These are phyloP conservation scores for Collichthys lucidus DNA, from an alignment of 2,113 vertebrate species.

Conservation along the genomic window DNA sequence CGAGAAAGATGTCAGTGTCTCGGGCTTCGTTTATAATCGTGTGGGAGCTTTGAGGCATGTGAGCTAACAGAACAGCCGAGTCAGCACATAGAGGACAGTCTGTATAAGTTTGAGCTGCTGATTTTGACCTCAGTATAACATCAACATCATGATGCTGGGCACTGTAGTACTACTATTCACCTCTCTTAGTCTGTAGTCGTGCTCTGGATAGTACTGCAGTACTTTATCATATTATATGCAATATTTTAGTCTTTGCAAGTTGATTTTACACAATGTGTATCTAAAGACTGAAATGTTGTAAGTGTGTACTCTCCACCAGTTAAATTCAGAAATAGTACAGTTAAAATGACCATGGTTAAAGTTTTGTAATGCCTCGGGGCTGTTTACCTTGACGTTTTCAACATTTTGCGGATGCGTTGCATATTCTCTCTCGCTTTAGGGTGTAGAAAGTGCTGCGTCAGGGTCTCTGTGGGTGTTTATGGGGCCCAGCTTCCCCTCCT, in stretches of 20 bases:
- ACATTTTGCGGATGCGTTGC: slow-evolving; percentile 8
- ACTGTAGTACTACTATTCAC: neutral
- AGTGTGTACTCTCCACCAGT: neutral
- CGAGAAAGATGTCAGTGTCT: neutral
- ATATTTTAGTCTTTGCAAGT: neutral
- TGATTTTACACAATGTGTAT: neutral
- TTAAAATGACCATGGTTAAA: neutral
- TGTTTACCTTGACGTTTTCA: slow-evolving; percentile 1
- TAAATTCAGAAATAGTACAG: too few species aligned
- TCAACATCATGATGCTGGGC: neutral
- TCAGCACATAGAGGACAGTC: neutral
- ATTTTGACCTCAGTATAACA: neutral
- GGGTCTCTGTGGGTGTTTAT: slow-evolving; percentile 56
- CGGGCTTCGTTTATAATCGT: neutral
- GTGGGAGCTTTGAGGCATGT: slow-evolving; percentile 2
- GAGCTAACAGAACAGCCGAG: neutral
- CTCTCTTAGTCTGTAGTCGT: too few species aligned
- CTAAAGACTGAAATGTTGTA: neutral
- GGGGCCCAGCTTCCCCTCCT: slow-evolving; percentile 48
- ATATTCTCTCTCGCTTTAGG: neutral
- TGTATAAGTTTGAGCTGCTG: slow-evolving; percentile 6
- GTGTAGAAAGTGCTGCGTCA: slow-evolving; percentile 63
- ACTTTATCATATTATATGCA: neutral
- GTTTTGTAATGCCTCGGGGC: neutral
- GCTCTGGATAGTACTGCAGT: too few species aligned